These are phyloP conservation scores for Leucophenga montana DNA, from an alignment of 2,888 invertebrate genomes.

Conservation along the genomic window DNA sequence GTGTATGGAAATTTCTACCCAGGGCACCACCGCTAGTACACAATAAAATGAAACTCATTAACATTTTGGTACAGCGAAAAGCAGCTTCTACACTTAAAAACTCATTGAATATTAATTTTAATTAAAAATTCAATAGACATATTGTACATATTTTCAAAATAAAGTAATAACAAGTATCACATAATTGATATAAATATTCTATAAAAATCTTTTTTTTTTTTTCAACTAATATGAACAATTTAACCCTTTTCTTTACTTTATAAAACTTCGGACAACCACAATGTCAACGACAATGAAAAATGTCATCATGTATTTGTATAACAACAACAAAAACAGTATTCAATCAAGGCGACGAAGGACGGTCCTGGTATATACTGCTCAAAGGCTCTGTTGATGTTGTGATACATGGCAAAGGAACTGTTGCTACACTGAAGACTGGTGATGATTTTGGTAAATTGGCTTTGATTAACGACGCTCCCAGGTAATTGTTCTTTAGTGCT, in stretches of 20 bases:
- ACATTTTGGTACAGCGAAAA: too few relatives aligned
- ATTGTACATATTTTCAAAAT: too few relatives aligned
- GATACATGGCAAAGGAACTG: constrained; percentile 88
- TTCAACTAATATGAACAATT: constrained; percentile 34
- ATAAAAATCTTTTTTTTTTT: neutral
- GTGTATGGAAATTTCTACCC: too few relatives aligned
- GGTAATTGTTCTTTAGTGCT: constrained; percentile 74
- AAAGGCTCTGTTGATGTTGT: constrained; percentile 89
- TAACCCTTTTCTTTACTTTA: constrained; percentile 27
- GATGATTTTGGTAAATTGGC: constrained; percentile 92
- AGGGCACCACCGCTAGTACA: too few relatives aligned
- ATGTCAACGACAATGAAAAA: constrained; percentile 22
- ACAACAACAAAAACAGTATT: constrained; percentile 76
- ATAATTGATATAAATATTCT: neutral
- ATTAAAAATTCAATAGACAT: too few relatives aligned
- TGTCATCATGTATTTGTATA: neutral
- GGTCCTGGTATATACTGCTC: constrained; percentile 88
- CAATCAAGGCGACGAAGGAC: constrained; percentile 88
- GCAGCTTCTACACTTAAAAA: too few relatives aligned
- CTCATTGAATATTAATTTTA: too few relatives aligned
- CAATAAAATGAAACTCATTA: too few relatives aligned
- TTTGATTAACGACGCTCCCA: constrained; percentile 87
- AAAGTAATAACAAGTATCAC: neutral
- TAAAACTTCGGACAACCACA: constrained; percentile 38
- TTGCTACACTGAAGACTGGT: constrained; percentile 86